phyloP scores from a whole-genome alignment of 2,113 vertebrate species.

The Ardeotis arabs region DNA sequence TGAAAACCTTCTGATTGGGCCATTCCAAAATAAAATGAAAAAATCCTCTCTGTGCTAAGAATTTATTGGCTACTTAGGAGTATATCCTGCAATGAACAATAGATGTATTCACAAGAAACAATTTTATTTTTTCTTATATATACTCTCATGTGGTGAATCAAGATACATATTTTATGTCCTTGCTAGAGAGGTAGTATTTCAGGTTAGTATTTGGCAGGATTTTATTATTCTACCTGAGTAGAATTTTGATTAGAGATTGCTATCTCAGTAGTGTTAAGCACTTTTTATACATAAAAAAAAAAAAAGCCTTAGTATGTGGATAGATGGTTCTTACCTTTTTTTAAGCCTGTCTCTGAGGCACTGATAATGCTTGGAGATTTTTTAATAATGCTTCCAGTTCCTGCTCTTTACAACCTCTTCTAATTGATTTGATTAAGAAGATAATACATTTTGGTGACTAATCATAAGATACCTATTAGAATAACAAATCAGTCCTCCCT shows the following conservation, averaged over 20 bases:
- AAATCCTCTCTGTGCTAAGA: not conserved
- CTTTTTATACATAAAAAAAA: not conserved
- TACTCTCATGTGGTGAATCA: not conserved
- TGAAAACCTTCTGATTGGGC: not conserved
- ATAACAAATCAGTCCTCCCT: not conserved
- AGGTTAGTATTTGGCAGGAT: not conserved
- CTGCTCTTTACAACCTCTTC: not conserved
- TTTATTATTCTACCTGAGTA: not conserved
- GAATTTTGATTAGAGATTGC: constrained; percentile 9
- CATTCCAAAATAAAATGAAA: not conserved
- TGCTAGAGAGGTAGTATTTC: not conserved
- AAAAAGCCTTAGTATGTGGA: not conserved
- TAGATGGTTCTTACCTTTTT: not conserved
- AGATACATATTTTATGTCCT: not conserved
- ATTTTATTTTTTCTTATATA: not conserved
- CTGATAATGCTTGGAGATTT: not conserved
- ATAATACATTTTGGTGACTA: not conserved
- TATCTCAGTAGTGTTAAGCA: not conserved
- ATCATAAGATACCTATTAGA: not conserved
- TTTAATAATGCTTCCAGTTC: not conserved
- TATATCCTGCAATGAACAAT: not conserved
- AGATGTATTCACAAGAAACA: not conserved
- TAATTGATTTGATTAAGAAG: constrained; percentile 8
- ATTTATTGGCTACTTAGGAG: not conserved
- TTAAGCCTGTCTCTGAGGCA: not conserved